phyloP scores from a whole-genome alignment of 2,113 vertebrate species.

The Apistogramma diplotaenia region DNA sequence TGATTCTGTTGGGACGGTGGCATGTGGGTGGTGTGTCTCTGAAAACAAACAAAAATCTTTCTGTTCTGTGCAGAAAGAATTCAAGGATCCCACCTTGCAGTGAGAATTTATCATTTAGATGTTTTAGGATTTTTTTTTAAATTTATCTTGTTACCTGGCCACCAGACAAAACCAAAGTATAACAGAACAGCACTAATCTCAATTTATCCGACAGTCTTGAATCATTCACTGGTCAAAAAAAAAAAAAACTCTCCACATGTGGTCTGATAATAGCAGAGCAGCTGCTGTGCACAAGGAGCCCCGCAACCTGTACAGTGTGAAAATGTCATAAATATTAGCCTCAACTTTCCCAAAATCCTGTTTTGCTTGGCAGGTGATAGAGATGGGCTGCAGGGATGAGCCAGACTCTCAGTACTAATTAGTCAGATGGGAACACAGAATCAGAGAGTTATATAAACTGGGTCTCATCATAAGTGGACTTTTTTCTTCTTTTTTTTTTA shows the following conservation, averaged over 20 bases:
- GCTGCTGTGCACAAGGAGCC: constrained; percentile 40
- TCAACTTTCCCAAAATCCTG: constrained; percentile 24
- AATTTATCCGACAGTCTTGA: constrained; percentile 33
- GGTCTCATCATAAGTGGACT: not conserved
- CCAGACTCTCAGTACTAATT: constrained; percentile 18
- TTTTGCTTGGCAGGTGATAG: constrained; percentile 5
- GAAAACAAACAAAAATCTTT: constrained; percentile 10
- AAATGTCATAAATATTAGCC: constrained; percentile 41
- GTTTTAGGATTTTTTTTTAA: not conserved
- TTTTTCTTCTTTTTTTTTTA: not conserved
- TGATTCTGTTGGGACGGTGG: constrained; percentile 11
- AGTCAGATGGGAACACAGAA: constrained; percentile 34
- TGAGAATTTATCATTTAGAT: not conserved
- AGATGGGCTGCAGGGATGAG: constrained; percentile 21
- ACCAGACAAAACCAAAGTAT: not conserved
- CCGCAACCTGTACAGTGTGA: constrained; percentile 19
- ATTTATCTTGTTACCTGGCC: not conserved
- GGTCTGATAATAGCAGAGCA: constrained; percentile 45
- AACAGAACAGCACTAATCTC: not conserved
- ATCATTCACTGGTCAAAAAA: constrained; percentile 16
- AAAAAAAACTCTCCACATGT: constrained; percentile 12
- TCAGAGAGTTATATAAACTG: not conserved
- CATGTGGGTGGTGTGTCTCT: constrained; percentile 22
- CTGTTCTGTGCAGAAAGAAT: not conserved
- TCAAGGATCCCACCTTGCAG: not conserved